phyloP scores from a whole-genome alignment of 2,888 invertebrate genomes.

The Urechis unicinctus region DNA sequence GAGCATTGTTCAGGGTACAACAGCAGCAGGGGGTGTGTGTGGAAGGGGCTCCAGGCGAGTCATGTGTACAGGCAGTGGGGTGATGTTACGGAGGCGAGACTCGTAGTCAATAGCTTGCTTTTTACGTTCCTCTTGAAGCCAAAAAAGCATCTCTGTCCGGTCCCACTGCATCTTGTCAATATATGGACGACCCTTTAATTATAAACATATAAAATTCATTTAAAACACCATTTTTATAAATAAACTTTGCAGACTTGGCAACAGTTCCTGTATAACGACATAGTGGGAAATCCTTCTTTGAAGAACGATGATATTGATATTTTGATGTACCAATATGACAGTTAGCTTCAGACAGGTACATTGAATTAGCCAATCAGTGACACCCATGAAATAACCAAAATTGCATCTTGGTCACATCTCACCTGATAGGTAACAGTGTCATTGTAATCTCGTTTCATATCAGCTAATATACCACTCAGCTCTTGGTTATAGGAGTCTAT shows the following conservation, averaged over 20 bases:
- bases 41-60: neutral
- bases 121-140: constrained; percentile 50
- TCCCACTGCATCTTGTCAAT: constrained; percentile 50
- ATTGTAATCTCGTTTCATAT: constrained; percentile 30
- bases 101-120: constrained; percentile 12
- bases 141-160: constrained; percentile 49
- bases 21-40: no score
- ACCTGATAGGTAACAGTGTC: constrained; percentile 44
- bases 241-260: neutral
- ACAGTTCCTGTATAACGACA: neutral
- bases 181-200: constrained; percentile 45
- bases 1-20: no score
- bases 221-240: neutral
- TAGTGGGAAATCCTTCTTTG: neutral
- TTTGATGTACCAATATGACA: no score
- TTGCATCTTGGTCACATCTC: no score
- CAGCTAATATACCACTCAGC: constrained; percentile 22
- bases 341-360: no score
- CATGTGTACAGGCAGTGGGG: constrained; percentile 1
- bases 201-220: neutral
- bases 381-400: neutral
- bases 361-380: no score
- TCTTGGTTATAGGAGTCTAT: neutral
- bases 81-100: neutral
- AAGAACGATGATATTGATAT: no score